Evolutionary conservation across 2,113 vertebrate genomes (phyloP), one percentile per base, ranked within the genome.

Genomic region (Mionectes macconnelli): DNA sequence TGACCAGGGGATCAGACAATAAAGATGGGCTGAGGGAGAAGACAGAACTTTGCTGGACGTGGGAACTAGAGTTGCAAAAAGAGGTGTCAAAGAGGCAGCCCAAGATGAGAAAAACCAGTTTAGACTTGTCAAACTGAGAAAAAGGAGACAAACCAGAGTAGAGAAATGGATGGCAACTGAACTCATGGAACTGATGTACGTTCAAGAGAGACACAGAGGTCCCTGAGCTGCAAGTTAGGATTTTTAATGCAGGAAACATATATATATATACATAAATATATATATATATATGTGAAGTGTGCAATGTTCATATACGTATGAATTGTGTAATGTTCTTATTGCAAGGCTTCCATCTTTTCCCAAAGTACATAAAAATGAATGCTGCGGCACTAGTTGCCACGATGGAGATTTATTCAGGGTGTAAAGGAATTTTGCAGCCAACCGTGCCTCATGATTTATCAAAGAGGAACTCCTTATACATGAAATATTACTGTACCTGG

Each of bases 1-100:
- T 68, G 49, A 44, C 0, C 3, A 21, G 23, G 21, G 55, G 8
- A 16, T 49, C 0, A 0, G 21, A 63, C 24, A 24, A 3, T 1
- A 64, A 21, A 64, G 24, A 2, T 23, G 24, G 23, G 10, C 33
- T 52, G 40, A 68, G n/a, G 28, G 4, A 69, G 35, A 44, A n/a
- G 13, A 5, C 31, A 11, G 0, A 49, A 4, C 3, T 62, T 49
- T 57, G 21, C 15, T 53, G 19, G 64, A 57, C 20, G 4, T 62
- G n/a, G 14, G 7, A 70, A 42, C 5, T 21, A 37, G 10, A 1
- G 1, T 18, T 87, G 14, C 1, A 2, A 23, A 50, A 30, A 11
- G 24, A 88, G 8, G 2, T 14, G 10, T 15, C 30, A 23, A 67
- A 78, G 17, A 72, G 2, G 9, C 50, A 56, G 24, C 40, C 40